Conservation (phyloP, 64 coral and sea anemone genomes). For the Acropora yongei region DNA sequence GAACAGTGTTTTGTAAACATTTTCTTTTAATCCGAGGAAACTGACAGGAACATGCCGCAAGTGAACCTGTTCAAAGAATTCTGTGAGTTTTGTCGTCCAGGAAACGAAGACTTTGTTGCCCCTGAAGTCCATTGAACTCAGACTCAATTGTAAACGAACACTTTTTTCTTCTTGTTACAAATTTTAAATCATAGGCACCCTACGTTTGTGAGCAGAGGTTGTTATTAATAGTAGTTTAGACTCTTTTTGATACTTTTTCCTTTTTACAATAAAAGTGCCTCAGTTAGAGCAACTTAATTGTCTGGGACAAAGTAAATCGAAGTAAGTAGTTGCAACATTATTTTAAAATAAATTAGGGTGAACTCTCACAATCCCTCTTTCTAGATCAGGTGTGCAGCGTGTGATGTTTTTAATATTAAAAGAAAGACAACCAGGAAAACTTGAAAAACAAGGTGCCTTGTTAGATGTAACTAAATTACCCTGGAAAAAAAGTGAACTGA, state of each 20-base stretch:
- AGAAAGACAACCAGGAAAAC: not conserved
- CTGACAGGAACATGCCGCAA: not conserved
- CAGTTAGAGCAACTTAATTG: not conserved
- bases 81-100: no score
- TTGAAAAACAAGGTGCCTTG: not conserved
- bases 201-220: not conserved
- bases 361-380: not conserved
- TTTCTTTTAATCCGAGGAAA: constrained; percentile 24
- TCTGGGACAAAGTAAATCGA: not conserved
- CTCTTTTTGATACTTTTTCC: not conserved
- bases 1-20: constrained; percentile 16
- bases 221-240: not conserved
- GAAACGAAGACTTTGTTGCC: not conserved
- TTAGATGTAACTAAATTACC: not conserved
- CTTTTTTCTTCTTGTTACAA: not conserved
- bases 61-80: constrained; percentile 63
- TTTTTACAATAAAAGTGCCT: not conserved
- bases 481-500: not conserved
- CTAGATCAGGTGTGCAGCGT: not conserved
- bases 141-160: constrained; percentile 7
- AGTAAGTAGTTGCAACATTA: constrained; percentile 5
- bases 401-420: not conserved
- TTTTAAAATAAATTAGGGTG: constrained; percentile 12
- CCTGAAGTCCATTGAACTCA: constrained; percentile 3
- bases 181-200: not conserved